Evolutionary conservation across 1,140 invertebrate genomes (phyloP).

Genomic region (Drosophila arawakana): DNA sequence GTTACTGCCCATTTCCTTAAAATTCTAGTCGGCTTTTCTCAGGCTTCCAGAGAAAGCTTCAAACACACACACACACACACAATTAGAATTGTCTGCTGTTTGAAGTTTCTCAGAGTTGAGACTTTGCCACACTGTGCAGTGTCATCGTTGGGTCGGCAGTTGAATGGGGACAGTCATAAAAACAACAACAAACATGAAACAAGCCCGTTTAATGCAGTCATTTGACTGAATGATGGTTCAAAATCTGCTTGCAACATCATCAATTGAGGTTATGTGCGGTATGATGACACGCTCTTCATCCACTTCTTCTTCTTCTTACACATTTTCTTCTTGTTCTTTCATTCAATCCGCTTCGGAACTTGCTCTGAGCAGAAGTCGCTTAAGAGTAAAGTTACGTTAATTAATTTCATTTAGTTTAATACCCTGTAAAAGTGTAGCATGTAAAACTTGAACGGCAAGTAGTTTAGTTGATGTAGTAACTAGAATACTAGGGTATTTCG

Average conservation of each 20-base stretch:
- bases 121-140: not conserved
- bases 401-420: constrained; percentile 48
- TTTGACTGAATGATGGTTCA: constrained; percentile 33
- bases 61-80: not conserved
- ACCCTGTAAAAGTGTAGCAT: constrained; percentile 1
- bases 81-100: constrained; percentile 20
- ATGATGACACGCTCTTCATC: constrained; percentile 27
- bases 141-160: not conserved
- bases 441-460: too few relatives aligned
- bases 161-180: constrained; percentile 20
- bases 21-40: constrained; percentile 7
- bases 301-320: constrained; percentile 1
- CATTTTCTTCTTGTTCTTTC: constrained; percentile 11
- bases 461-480: too few relatives aligned
- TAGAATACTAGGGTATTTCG: not conserved
- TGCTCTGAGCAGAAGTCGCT: not conserved
- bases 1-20: not conserved
- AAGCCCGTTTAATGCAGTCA: constrained; percentile 38
- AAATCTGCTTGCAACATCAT: constrained; percentile 45
- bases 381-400: constrained; percentile 51
- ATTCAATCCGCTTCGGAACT: constrained; percentile 26
- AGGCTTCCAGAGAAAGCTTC: constrained; percentile 22
- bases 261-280: constrained; percentile 38
- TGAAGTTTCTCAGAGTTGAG: not conserved
- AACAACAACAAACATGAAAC: constrained; percentile 36